These are phyloP conservation scores for Dromiciops gliroides DNA, from an alignment of 2,113 vertebrate species.

Conservation along the genomic window DNA sequence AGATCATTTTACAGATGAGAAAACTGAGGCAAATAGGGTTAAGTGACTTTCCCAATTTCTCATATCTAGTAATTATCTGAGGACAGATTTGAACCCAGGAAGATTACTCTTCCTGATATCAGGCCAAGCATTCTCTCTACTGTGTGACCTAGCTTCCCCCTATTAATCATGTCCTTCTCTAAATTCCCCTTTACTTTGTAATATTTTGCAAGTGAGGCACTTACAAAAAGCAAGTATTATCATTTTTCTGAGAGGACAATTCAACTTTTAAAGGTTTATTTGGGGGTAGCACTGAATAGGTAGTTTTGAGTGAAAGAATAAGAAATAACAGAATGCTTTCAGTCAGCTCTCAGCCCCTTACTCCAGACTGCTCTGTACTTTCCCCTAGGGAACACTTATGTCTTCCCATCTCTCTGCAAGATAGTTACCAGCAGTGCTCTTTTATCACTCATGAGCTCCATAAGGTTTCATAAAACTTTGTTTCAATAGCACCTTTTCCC, in stretches of 20 bases:
- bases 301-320: slow-evolving; percentile 38
- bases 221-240: neutral
- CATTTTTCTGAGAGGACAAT: slow-evolving; percentile 35
- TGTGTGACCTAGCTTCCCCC: too few relatives aligned
- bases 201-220: neutral
- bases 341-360: neutral
- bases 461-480: neutral
- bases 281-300: neutral
- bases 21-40: too few relatives aligned
- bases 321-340: slow-evolving; percentile 33
- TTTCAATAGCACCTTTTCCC: slow-evolving; percentile 42
- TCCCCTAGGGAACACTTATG: slow-evolving; percentile 10
- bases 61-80: too few relatives aligned
- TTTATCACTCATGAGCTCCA: neutral
- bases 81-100: too few relatives aligned
- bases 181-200: neutral
- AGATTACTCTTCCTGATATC: too few relatives aligned
- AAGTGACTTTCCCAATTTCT: too few relatives aligned
- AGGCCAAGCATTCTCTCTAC: too few relatives aligned
- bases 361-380: slow-evolving; percentile 18
- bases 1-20: too few relatives aligned
- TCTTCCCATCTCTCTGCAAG: slow-evolving; percentile 47
- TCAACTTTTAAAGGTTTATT: neutral
- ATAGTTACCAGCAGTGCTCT: neutral
- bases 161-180: neutral